Evolutionary conservation across 2,797 vertebrate genomes (phyloP).

Genomic region (Falco concolor): DNA sequence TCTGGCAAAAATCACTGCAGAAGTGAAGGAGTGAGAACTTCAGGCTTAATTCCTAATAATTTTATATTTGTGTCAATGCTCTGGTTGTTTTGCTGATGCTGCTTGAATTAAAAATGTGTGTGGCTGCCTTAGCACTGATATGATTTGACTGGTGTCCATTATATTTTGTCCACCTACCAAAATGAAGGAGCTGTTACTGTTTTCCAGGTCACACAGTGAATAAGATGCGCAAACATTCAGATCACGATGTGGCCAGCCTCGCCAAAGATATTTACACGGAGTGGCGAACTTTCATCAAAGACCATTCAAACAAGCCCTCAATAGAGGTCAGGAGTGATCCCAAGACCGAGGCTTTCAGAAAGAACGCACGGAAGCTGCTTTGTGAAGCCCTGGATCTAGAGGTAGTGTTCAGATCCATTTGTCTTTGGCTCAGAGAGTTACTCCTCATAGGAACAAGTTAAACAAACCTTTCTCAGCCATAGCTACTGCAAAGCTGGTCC

Average conservation of each 20-base stretch:
- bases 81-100: not conserved
- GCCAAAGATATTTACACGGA: constrained; percentile 82
- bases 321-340: constrained; percentile 91
- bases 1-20: not conserved
- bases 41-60: not conserved
- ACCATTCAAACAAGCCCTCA: constrained; percentile 83
- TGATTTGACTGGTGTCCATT: fast-evolving
- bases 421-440: not conserved
- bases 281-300: constrained; percentile 87
- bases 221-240: constrained; percentile 81
- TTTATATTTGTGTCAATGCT: not conserved
- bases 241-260: constrained; percentile 81
- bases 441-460: not conserved
- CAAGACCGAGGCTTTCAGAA: constrained; percentile 85
- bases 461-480: not conserved
- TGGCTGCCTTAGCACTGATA: fast-evolving
- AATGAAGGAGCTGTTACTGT: not conserved
- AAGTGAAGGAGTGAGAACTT: not conserved
- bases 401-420: constrained; percentile 65
- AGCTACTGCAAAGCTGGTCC: not conserved
- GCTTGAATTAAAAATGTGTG: not conserved
- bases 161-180: not conserved
- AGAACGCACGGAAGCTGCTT: constrained; percentile 84
- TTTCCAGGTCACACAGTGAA: constrained; percentile 84
- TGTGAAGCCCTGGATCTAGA: constrained; percentile 83